These are phyloP conservation scores for Pemphigus obesinymphae DNA, from an alignment of 1,140 invertebrate species.

Conservation along the genomic window DNA sequence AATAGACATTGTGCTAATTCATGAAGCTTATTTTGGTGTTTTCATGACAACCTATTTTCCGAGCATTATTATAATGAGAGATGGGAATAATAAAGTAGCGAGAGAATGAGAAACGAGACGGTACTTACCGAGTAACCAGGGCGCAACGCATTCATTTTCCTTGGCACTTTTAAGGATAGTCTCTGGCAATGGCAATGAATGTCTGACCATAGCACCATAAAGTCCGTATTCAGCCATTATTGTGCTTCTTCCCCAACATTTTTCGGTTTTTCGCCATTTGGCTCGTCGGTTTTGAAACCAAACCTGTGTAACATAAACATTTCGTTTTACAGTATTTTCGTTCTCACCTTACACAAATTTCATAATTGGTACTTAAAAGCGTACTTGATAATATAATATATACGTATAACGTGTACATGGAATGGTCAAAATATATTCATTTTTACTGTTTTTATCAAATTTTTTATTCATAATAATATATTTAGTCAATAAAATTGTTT, in stretches of 20 bases:
- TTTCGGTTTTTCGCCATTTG: slow-evolving; percentile 98
- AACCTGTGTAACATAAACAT: slow-evolving; percentile 61
- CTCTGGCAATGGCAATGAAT: slow-evolving; percentile 93
- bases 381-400: too few species aligned
- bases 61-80: background rate
- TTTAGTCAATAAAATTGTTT: too few species aligned
- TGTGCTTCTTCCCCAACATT: slow-evolving; percentile 97
- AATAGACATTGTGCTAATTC: slow-evolving; percentile 29
- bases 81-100: background rate
- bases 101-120: background rate
- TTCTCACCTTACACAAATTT: too few species aligned
- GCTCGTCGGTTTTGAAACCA: slow-evolving; percentile 98
- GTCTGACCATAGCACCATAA: slow-evolving; percentile 98
- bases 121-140: slow-evolving; percentile 90
- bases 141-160: slow-evolving; percentile 90
- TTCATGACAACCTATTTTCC: background rate
- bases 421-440: too few species aligned
- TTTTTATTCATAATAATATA: too few species aligned
- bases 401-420: too few species aligned
- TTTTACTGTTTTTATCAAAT: too few species aligned
- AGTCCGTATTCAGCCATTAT: slow-evolving; percentile 99
- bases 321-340: background rate
- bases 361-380: too few species aligned
- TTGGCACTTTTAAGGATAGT: slow-evolving; percentile 95
- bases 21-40: background rate